phyloP scores from a whole-genome alignment of 2,113 vertebrate genomes.

The Picathartes gymnocephalus region DNA sequence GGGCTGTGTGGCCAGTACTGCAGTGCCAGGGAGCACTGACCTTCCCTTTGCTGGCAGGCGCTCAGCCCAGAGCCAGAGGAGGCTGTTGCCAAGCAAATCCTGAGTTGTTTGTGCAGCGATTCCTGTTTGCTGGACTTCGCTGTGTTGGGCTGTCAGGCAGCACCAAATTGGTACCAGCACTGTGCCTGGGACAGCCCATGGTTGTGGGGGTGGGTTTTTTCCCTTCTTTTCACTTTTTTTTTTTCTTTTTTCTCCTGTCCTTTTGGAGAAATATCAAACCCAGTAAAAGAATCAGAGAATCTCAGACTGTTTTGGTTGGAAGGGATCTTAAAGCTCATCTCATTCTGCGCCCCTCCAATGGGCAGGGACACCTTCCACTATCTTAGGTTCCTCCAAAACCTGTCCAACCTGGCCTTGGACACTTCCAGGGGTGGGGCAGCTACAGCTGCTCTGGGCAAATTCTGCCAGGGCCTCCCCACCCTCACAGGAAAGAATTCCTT shows the following conservation, averaged over 20 bases:
- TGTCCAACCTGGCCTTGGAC: not conserved
- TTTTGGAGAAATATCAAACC: not conserved
- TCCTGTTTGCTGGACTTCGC: slow-evolving; percentile 2
- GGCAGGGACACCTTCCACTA: not conserved
- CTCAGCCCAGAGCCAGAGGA: not conserved
- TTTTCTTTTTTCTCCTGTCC: not conserved
- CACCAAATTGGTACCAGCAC: not conserved
- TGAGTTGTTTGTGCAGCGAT: not conserved
- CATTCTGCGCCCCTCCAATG: not conserved
- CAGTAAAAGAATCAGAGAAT: not conserved
- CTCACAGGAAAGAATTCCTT: not conserved
- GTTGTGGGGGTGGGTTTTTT: fast-evolving
- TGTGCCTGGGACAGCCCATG: not conserved
- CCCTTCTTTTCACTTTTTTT: not conserved
- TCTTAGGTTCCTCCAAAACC: not conserved
- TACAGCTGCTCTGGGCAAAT: not conserved
- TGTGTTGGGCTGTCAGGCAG: not conserved
- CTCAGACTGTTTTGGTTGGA: not conserved
- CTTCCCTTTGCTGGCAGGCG: not conserved
- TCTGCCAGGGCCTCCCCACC: not conserved
- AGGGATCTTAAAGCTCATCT: not conserved
- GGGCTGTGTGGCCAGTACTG: not conserved
- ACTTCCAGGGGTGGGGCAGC: not conserved
- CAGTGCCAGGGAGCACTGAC: not conserved
- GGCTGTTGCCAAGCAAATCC: slow-evolving; percentile 32